A percentile compares a stretch with the other conserved stretches of the same genome.
phyloP scores from a whole-genome alignment of 1,140 invertebrate species.

The Drosophila sucinea region DNA sequence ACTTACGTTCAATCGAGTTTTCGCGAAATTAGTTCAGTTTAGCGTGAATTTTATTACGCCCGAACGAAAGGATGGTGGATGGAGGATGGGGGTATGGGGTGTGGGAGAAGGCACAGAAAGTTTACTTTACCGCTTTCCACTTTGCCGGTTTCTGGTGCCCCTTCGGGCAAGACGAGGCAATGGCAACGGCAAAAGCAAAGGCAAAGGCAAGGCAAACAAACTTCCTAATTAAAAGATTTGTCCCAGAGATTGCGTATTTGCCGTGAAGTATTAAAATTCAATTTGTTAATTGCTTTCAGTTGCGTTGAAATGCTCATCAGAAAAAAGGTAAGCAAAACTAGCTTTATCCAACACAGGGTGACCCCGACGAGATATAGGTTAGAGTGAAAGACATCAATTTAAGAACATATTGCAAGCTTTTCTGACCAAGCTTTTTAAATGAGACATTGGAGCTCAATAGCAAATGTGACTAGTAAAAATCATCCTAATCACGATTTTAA shows the following conservation, averaged over 20 bases:
- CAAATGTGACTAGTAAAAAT: too few relatives aligned
- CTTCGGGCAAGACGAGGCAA: not conserved
- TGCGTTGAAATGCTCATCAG: constrained; percentile 13
- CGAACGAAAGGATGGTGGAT: not conserved
- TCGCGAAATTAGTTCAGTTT: constrained; percentile 66
- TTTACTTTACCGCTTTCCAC: constrained; percentile 11
- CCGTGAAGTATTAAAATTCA: constrained; percentile 48
- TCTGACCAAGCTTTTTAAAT: too few relatives aligned
- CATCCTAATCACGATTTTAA: too few relatives aligned
- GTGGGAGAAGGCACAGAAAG: not conserved
- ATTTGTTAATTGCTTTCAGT: constrained; percentile 60
- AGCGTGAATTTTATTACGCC: constrained; percentile 59
- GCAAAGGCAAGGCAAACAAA: constrained; percentile 24
- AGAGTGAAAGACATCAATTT: not conserved
- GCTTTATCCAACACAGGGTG: not conserved
- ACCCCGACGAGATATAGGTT: not conserved
- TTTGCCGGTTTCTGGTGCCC: not conserved
- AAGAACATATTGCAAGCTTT: too few relatives aligned
- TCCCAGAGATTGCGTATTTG: constrained; percentile 52
- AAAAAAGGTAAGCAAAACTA: constrained; percentile 9
- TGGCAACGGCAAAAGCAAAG: not conserved
- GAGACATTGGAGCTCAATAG: too few relatives aligned
- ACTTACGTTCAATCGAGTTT: constrained; percentile 61
- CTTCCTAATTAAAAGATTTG: constrained; percentile 68
- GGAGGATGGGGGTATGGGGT: too few relatives aligned